Percentiles rank a stretch among this genome's conserved stretches.
Conservation (phyloP, 2,113 vertebrate species). For the Dasyurus viverrinus region DNA sequence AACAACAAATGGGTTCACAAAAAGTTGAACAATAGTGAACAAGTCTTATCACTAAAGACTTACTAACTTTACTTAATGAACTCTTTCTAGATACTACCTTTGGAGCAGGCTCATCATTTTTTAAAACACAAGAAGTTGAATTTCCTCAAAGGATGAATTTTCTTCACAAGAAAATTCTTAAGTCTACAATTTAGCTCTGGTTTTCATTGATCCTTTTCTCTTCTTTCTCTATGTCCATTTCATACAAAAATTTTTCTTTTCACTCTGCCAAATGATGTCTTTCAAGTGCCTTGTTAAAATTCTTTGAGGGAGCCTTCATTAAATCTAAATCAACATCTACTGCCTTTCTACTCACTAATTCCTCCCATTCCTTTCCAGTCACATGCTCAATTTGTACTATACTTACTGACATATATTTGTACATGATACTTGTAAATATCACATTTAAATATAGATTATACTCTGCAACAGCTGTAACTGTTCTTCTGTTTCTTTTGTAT, state of each 20-base stretch:
- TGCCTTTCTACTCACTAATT: background rate
- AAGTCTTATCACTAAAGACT: background rate
- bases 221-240: background rate
- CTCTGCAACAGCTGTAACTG: background rate
- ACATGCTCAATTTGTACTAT: background rate
- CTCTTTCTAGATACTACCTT: background rate
- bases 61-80: background rate
- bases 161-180: background rate
- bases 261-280: background rate
- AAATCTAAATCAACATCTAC: background rate
- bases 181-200: background rate
- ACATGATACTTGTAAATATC: background rate
- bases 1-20: background rate
- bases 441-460: background rate
- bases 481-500: background rate
- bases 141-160: background rate
- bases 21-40: background rate
- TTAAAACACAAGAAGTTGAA: background rate
- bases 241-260: background rate
- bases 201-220: background rate
- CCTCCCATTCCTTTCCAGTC: background rate
- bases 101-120: background rate
- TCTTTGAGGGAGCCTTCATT: background rate
- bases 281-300: background rate
- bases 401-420: background rate